Percentiles rank a stretch among this genome's conserved stretches.
Conservation (phyloP, 2,888 invertebrate genomes). For the Charanyca ferruginea region DNA sequence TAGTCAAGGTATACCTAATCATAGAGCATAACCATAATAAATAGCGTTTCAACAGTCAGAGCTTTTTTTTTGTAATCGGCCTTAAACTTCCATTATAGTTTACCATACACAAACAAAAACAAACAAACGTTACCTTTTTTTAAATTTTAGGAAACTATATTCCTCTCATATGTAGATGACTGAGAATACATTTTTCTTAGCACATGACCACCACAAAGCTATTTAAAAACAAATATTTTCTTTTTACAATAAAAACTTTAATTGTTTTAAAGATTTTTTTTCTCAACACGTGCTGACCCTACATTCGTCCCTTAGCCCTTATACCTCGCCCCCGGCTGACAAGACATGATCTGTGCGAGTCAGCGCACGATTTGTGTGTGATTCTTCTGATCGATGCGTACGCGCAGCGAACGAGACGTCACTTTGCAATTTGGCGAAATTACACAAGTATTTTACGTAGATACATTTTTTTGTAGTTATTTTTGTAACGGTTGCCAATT, state of each 20-base stretch:
- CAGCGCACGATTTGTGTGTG: constrained; percentile 79
- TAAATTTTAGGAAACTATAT: too few species aligned
- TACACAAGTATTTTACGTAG: constrained; percentile 10
- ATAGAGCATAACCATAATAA: too few species aligned
- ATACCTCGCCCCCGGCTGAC: constrained; percentile 45
- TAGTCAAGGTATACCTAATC: too few species aligned
- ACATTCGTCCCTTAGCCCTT: constrained; percentile 22
- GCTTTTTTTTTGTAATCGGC: too few species aligned
- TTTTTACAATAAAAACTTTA: background rate
- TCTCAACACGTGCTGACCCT: constrained; percentile 56
- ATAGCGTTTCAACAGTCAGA: too few species aligned
- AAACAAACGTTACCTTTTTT: too few species aligned
- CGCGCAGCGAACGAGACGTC: constrained; percentile 57
- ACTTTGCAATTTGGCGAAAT: constrained; percentile 67
- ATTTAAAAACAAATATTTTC: too few species aligned
- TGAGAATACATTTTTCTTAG: too few species aligned
- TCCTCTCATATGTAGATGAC: too few species aligned
- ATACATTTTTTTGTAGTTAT: constrained; percentile 13
- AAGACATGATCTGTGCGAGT: constrained; percentile 60
- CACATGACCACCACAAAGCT: too few species aligned
- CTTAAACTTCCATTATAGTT: too few species aligned
- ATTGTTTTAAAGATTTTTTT: constrained; percentile 1
- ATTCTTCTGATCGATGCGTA: constrained; percentile 74
- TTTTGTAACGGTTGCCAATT: constrained; percentile 13
- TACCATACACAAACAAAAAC: too few species aligned